A percentile compares a stretch with the other conserved stretches of the same genome.
Conservation (phyloP, 2,113 vertebrate genomes). For the Leiothrix lutea region DNA sequence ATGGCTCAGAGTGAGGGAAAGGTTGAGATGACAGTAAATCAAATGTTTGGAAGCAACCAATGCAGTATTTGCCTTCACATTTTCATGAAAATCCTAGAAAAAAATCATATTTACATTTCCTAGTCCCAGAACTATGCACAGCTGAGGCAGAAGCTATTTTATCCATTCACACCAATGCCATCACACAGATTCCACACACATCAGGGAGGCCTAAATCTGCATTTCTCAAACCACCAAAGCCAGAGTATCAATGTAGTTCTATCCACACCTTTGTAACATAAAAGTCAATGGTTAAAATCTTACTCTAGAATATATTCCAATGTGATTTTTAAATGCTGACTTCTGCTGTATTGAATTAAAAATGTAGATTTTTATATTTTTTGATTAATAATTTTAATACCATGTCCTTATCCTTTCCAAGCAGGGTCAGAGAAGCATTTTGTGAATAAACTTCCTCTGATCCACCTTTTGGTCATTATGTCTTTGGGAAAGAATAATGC, state of each 20-base stretch:
- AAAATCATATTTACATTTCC: neutral
- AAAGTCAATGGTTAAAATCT: neutral
- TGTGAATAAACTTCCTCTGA: neutral
- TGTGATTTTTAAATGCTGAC: neutral
- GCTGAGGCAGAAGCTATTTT: neutral
- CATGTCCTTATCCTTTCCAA: neutral
- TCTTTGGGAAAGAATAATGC: neutral
- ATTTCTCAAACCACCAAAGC: neutral
- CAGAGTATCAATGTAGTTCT: neutral
- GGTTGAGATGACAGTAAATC: neutral
- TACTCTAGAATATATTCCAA: neutral
- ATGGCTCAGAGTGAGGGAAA: neutral
- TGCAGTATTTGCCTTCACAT: neutral
- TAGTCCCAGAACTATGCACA: neutral
- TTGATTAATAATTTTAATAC: neutral
- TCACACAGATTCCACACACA: neutral
- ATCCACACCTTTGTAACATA: rapidly evolving
- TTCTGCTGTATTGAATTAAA: neutral
- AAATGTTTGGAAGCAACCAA: neutral
- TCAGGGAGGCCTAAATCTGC: neutral
- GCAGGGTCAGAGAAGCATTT: neutral
- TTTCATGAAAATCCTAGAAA: neutral
- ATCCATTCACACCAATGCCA: neutral
- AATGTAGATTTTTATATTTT: neutral
- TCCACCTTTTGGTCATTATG: neutral